phyloP scores from a whole-genome alignment of 2,888 invertebrate species.

The Sminthurides aquaticus region DNA sequence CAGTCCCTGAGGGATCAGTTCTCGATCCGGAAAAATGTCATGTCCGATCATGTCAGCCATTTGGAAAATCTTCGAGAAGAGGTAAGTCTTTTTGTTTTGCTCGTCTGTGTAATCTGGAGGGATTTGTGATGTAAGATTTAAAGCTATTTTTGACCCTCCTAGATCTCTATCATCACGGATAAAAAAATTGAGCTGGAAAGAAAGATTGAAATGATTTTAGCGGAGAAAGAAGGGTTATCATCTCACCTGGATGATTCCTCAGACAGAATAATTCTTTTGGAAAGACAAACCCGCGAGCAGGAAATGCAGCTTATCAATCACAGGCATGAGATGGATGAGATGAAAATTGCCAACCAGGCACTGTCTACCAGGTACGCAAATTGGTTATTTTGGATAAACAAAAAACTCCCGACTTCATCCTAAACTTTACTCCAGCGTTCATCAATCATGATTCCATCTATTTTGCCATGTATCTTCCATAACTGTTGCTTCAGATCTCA shows the following conservation, averaged over 20 bases:
- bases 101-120: not conserved
- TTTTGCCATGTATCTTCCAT: too few relatives aligned
- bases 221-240: constrained; percentile 71
- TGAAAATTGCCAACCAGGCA: constrained; percentile 63
- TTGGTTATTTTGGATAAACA: not conserved
- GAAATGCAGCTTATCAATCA: constrained; percentile 53
- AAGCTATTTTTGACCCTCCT: not conserved
- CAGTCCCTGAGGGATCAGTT: constrained; percentile 77
- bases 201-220: constrained; percentile 63
- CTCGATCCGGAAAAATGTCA: constrained; percentile 66
- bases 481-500: too few relatives aligned
- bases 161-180: constrained; percentile 71
- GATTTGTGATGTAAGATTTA: not conserved
- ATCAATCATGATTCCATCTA: too few relatives aligned
- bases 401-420: too few relatives aligned
- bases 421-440: too few relatives aligned
- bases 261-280: constrained; percentile 76
- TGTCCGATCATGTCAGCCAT: constrained; percentile 82
- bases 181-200: constrained; percentile 78
- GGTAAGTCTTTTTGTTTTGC: constrained; percentile 49
- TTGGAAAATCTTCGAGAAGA: constrained; percentile 81
- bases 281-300: constrained; percentile 69
- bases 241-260: constrained; percentile 81
- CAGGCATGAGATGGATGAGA: constrained; percentile 59
- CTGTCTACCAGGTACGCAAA: constrained; percentile 51